A percentile compares a stretch with the other conserved stretches of the same genome.
These are phyloP conservation scores for Stenchaetothrips biformis DNA, from an alignment of 2,888 invertebrate genomes.

Conservation along the genomic window DNA sequence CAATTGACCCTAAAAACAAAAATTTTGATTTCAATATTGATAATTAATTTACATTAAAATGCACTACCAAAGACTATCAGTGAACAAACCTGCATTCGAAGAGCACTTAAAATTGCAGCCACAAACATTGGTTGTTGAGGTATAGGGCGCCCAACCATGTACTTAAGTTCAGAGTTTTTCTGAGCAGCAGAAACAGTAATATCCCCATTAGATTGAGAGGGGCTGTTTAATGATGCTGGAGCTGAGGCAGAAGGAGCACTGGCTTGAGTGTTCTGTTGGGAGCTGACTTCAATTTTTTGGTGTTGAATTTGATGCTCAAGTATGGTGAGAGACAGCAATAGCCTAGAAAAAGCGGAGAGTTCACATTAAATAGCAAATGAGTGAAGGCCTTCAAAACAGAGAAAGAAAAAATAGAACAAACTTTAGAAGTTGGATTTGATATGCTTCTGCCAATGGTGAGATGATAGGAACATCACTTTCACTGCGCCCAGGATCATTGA, in stretches of 20 bases:
- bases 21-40: not conserved
- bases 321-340: constrained; percentile 66
- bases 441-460: constrained; percentile 50
- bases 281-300: constrained; percentile 49
- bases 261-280: constrained; percentile 36
- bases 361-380: not conserved
- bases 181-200: not conserved
- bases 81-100: constrained; percentile 53
- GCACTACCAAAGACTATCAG: not conserved
- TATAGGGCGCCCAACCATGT: constrained; percentile 59
- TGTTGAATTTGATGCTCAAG: constrained; percentile 65
- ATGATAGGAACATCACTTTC: not conserved
- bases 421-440: constrained; percentile 62
- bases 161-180: constrained; percentile 50
- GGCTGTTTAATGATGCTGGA: constrained; percentile 33
- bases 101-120: constrained; percentile 68
- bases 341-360: constrained; percentile 43
- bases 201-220: not conserved
- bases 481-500: constrained; percentile 57
- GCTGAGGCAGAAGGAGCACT: constrained; percentile 38
- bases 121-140: constrained; percentile 80
- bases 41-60: not conserved
- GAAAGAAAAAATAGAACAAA: constrained; percentile 38
- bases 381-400: not conserved
- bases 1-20: constrained; percentile 55